Evolutionary conservation across 2,797 vertebrate species (phyloP).

Genomic region (Pangasius krempfi): DNA sequence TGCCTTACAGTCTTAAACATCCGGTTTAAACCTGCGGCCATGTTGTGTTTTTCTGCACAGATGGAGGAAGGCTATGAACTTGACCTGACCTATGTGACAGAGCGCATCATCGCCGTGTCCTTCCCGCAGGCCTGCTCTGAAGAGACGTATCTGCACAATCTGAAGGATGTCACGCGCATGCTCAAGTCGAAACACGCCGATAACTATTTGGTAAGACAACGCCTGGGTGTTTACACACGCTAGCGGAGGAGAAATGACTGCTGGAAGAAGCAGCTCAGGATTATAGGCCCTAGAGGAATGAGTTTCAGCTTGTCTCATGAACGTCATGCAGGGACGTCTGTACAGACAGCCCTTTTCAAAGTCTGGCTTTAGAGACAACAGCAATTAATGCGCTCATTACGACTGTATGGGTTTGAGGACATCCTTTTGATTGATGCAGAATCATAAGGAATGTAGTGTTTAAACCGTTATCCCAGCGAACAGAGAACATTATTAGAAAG

Average conservation of each 20-base stretch:
- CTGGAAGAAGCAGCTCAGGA: slow-evolving; percentile 19
- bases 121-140: slow-evolving; percentile 87
- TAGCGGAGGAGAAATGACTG: neutral
- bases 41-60: slow-evolving; percentile 26
- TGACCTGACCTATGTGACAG: slow-evolving; percentile 94
- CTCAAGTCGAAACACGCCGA: slow-evolving; percentile 94
- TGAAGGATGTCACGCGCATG: slow-evolving; percentile 93
- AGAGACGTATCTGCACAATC: slow-evolving; percentile 86
- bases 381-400: slow-evolving; percentile 19
- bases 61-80: slow-evolving; percentile 95
- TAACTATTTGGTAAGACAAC: slow-evolving; percentile 92
- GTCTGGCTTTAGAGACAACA: slow-evolving; percentile 36
- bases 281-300: slow-evolving; percentile 43
- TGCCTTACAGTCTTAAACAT: neutral
- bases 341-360: slow-evolving; percentile 17
- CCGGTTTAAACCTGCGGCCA: neutral
- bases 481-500: neutral
- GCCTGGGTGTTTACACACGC: slow-evolving; percentile 10
- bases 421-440: neutral
- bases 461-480: neutral
- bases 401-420: neutral
- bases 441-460: neutral
- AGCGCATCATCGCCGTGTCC: slow-evolving; percentile 92
- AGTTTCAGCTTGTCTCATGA: slow-evolving; percentile 24
- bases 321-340: slow-evolving; percentile 1